These are phyloP conservation scores for Eublepharis macularius DNA, from an alignment of 2,113 vertebrate genomes.

Conservation along the genomic window DNA sequence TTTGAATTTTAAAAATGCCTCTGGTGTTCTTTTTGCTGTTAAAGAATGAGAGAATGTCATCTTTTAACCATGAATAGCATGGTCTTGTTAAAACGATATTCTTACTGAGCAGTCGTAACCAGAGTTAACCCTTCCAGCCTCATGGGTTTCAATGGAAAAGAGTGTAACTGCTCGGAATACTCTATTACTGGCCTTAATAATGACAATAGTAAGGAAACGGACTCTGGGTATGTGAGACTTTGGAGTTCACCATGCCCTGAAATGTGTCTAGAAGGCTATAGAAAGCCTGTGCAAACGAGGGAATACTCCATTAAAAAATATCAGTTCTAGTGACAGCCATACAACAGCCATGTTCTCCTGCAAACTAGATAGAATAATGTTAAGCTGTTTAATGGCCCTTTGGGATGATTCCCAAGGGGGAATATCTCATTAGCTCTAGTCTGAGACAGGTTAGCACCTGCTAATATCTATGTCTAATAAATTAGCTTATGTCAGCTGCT, in stretches of 20 bases:
- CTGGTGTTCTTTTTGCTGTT: no score
- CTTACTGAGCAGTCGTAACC: not conserved
- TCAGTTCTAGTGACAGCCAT: conserved; percentile 55
- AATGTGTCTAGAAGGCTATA: not conserved
- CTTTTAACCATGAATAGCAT: no score
- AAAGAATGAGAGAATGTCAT: no score
- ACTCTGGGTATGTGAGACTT: not conserved
- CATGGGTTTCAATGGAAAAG: no score
- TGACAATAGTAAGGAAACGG: not conserved
- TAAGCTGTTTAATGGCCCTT: conserved; percentile 52
- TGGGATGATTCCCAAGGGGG: conserved; percentile 56
- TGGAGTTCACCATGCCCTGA: not conserved
- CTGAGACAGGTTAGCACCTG: conserved; percentile 80
- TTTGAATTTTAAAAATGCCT: no score
- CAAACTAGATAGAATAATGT: conserved; percentile 43
- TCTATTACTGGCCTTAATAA: not conserved
- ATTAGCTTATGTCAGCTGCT: conserved; percentile 69
- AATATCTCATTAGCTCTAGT: conserved; percentile 62
- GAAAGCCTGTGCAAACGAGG: not conserved
- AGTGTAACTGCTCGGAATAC: no score
- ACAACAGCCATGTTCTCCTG: conserved; percentile 69
- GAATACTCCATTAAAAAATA: not conserved
- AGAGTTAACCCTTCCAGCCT: no score
- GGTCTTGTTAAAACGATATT: not conserved
- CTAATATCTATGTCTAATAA: conserved; percentile 75